Conservation (phyloP, 2,797 vertebrate species). For the Gadopsis bispinosus region DNA sequence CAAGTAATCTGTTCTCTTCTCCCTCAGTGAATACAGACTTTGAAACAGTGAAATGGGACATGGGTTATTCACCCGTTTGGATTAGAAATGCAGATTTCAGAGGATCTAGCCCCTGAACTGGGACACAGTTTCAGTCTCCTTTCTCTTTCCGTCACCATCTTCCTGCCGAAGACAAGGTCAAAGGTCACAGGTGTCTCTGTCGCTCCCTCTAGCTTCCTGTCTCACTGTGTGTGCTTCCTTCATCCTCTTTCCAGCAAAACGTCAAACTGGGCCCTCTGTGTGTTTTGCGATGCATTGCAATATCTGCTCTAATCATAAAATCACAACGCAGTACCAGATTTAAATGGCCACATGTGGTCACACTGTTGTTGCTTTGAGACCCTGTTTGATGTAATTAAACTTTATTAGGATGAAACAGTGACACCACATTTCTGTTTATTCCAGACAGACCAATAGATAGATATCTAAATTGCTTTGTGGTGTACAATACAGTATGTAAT, state of each 20-base stretch:
- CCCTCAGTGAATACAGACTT: not conserved
- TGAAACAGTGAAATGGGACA: constrained; percentile 5
- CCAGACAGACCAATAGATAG: not conserved
- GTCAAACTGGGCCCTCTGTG: constrained; percentile 15
- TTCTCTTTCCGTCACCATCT: constrained; percentile 76
- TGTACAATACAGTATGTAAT: constrained; percentile 6
- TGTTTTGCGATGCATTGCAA: not conserved
- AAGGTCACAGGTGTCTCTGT: constrained; percentile 84
- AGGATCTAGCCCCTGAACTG: constrained; percentile 19
- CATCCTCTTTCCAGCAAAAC: constrained; percentile 75
- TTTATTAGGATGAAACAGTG: not conserved
- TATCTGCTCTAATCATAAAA: constrained; percentile 14
- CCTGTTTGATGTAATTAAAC: constrained; percentile 7
- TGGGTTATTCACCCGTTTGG: not conserved
- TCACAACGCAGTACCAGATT: not conserved
- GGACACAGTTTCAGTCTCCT: constrained; percentile 46
- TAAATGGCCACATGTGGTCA: constrained; percentile 3
- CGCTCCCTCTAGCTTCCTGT: constrained; percentile 80
- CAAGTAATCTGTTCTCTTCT: constrained; percentile 14
- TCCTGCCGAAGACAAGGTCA: constrained; percentile 83
- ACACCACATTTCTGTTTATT: constrained; percentile 2
- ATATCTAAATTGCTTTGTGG: not conserved
- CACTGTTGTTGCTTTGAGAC: not conserved
- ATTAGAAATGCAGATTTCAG: constrained; percentile 13
- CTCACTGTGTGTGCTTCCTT: constrained; percentile 73